Evolutionary conservation across 2,113 vertebrate genomes (phyloP).

Genomic region (Verasper variegatus): DNA sequence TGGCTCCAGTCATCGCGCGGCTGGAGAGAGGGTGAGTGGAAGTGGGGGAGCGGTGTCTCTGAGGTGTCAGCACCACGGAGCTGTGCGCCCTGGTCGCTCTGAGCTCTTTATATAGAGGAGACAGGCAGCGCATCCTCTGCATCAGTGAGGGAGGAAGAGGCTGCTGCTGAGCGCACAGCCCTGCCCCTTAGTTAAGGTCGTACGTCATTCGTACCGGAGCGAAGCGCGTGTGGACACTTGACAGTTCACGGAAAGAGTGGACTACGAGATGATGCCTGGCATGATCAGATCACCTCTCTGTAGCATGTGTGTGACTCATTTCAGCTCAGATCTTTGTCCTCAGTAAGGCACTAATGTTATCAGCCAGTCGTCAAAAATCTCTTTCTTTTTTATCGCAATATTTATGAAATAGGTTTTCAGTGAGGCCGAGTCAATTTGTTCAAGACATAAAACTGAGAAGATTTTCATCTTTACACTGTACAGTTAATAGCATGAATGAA

Average conservation of each 20-base stretch:
- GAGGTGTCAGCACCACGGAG: slow-evolving; percentile 72
- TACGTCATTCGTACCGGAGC: neutral
- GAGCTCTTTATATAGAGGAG: slow-evolving; percentile 78
- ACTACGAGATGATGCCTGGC: too few species aligned
- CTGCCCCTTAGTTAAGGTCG: slow-evolving; percentile 80
- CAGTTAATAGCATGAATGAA: too few species aligned
- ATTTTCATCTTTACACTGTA: too few species aligned
- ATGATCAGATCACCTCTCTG: too few species aligned
- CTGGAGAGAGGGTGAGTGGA: neutral
- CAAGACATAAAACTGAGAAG: too few species aligned
- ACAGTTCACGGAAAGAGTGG: neutral
- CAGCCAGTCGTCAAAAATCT: too few species aligned
- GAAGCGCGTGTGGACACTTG: neutral
- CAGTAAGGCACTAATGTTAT: too few species aligned
- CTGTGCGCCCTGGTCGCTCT: slow-evolving; percentile 49
- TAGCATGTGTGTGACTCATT: too few species aligned
- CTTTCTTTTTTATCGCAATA: too few species aligned
- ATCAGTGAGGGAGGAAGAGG: slow-evolving; percentile 63
- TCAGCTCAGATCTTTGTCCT: too few species aligned
- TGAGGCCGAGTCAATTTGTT: too few species aligned
- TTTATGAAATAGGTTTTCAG: too few species aligned
- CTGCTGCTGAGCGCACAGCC: slow-evolving; percentile 55
- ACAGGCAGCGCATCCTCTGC: slow-evolving; percentile 68
- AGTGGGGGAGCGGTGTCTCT: neutral
- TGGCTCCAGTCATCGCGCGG: slow-evolving; percentile 39